Evolutionary conservation across 2,888 invertebrate species (phyloP), one percentile per base, ranked within the genome.

Genomic region (Melipona beecheii): DNA sequence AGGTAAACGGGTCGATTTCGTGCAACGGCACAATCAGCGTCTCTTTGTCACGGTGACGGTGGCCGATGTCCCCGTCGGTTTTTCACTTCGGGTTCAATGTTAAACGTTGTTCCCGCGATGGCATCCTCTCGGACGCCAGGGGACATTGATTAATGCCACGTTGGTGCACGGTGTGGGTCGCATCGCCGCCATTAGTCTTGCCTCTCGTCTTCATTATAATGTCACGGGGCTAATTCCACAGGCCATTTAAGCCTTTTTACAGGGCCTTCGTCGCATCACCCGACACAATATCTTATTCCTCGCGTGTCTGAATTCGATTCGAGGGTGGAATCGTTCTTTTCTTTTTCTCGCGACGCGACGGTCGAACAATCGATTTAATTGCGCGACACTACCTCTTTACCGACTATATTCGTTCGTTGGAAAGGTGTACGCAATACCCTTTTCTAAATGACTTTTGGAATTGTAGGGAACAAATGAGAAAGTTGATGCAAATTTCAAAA

Each of bases 161-260:
- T 83, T 87, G 84, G 79, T 81, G 58, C 68, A 73, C 84, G 81
- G 80, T 78, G 75, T 76, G 83, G 88, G 83, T 87, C 90, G 88
- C 86, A 85, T 85, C 78, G 86, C 83, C 79, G 88, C 87, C 90
- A 91, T 91, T 91, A 91, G 89, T 90, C 91, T 90, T 88, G 85
- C 78, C 86, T 85, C 90, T 90, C 88, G 83, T 90, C 91, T 88
- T 88, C 86, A 88, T 89, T 89, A 89, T 86, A 91, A 89, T 81
- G 86, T 89, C 89, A 87, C 80, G 84, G 74, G 79, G 83, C 88
- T 89, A 84, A 90, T 86, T 84, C 87, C 84, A 82, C 71, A 77
- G 86, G 56, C 81, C 86, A 89, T 87, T 87, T 86, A 78, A 65
- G 27, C 69, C 80, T 75, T 82, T 81, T 87, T 82, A 82, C 75